Conservation (phyloP, 2,888 invertebrate genomes). For the Lordiphosa andalusiaca region DNA sequence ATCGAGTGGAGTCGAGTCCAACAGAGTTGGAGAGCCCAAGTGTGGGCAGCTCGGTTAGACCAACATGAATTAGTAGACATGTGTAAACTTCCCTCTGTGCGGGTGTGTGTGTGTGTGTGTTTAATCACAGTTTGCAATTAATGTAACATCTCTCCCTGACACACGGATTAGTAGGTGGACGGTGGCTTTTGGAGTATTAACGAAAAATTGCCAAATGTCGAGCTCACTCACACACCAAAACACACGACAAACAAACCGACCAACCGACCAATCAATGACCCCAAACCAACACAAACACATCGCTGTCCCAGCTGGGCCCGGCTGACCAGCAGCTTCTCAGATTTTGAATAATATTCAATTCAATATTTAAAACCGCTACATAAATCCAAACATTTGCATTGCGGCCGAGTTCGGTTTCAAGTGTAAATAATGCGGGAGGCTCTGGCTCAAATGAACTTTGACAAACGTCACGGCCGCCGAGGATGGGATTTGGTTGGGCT, state of each 20-base stretch:
- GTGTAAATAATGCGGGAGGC: slow-evolving; percentile 52
- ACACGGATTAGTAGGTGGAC: slow-evolving; percentile 20
- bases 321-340: slow-evolving; percentile 18
- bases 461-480: slow-evolving; percentile 10
- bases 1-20: slow-evolving; percentile 41
- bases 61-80: slow-evolving; percentile 10
- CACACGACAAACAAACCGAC: slow-evolving; percentile 9
- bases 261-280: slow-evolving; percentile 14
- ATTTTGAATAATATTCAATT: slow-evolving; percentile 49
- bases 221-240: slow-evolving; percentile 17
- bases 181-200: slow-evolving; percentile 4
- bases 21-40: slow-evolving; percentile 41
- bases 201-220: slow-evolving; percentile 25
- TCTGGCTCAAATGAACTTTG: slow-evolving; percentile 28
- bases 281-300: slow-evolving; percentile 25
- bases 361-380: slow-evolving; percentile 77
- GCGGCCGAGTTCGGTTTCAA: slow-evolving; percentile 42
- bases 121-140: slow-evolving; percentile 69
- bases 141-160: slow-evolving; percentile 42
- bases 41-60: slow-evolving; percentile 32
- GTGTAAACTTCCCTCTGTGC: slow-evolving; percentile 12
- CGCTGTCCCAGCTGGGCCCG: slow-evolving; percentile 29
- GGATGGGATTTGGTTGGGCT: no score
- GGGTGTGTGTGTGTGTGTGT: slow-evolving; percentile 21
- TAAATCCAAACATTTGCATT: slow-evolving; percentile 76